Percentiles rank a stretch among this genome's conserved stretches.
Conservation (phyloP, 2,113 vertebrate species). For the Lethenteron camtschaticum region DNA sequence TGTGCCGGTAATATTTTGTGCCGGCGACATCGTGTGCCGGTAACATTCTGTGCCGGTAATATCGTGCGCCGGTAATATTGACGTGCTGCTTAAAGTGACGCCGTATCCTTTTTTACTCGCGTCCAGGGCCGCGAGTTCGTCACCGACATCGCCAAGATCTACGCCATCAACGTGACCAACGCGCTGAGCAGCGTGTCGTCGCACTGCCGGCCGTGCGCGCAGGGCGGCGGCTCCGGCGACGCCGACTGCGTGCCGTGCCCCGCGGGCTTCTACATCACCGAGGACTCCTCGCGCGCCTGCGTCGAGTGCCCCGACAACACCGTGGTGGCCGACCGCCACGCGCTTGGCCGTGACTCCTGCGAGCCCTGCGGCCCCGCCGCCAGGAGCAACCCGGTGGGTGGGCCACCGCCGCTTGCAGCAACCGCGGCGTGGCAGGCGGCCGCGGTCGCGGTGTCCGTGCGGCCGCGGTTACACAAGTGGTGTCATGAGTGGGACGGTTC, state of each 20-base stretch:
- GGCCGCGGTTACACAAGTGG: too few species aligned
- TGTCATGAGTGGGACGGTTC: too few species aligned
- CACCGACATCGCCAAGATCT: conserved; percentile 38
- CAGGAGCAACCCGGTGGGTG: conserved; percentile 44
- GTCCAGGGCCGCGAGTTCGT: too few species aligned
- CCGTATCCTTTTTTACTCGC: too few species aligned
- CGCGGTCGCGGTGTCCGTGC: too few species aligned
- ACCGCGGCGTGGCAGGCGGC: too few species aligned
- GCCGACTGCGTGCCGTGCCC: conserved; percentile 68
- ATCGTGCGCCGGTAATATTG: too few species aligned
- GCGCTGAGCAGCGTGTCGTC: conserved; percentile 58
- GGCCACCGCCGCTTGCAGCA: too few species aligned
- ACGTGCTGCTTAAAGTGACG: too few species aligned
- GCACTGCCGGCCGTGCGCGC: conserved; percentile 49
- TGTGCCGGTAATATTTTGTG: too few species aligned
- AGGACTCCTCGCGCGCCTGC: conserved; percentile 50
- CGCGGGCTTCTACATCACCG: conserved; percentile 50
- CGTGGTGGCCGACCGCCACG: conserved; percentile 46
- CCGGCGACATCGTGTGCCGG: too few species aligned
- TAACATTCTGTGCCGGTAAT: too few species aligned
- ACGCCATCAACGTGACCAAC: conserved; percentile 57
- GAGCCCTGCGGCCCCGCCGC: conserved; percentile 58
- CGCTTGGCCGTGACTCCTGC: conserved; percentile 47
- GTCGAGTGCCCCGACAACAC: conserved; percentile 52
- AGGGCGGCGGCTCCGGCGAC: conserved; percentile 17